Percentiles rank a stretch among this genome's conserved stretches.
These are phyloP conservation scores for Tachycineta bicolor DNA, from an alignment of 2,113 vertebrate species.

Conservation along the genomic window DNA sequence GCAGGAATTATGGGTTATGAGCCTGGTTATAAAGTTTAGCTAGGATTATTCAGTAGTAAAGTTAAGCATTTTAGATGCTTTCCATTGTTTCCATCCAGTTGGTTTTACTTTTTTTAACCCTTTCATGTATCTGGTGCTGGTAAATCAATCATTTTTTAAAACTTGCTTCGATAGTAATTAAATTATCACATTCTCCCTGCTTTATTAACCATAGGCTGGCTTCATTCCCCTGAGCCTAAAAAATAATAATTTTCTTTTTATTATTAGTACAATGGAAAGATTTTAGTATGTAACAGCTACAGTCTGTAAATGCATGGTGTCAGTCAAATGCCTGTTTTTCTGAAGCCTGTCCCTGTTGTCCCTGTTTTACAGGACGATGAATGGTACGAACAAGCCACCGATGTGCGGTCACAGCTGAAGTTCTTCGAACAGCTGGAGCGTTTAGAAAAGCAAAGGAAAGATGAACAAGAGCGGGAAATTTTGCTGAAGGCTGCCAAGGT, in stretches of 20 bases:
- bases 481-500: conserved; percentile 89
- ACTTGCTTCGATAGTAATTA: neutral
- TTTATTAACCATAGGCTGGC: neutral
- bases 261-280: neutral
- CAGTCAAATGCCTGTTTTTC: neutral
- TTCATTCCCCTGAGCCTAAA: neutral
- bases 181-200: neutral
- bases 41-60: neutral
- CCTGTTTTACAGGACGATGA: conserved; percentile 80
- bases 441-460: conserved; percentile 89
- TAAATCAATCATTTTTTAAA: neutral
- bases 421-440: conserved; percentile 90
- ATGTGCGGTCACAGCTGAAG: conserved; percentile 85
- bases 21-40: neutral
- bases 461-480: conserved; percentile 89
- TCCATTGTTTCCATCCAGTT: neutral
- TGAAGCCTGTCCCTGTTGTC: neutral
- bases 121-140: neutral
- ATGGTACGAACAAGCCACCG: conserved; percentile 82
- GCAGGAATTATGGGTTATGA: neutral
- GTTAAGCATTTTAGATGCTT: neutral
- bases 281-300: neutral
- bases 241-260: neutral
- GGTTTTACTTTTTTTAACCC: neutral
- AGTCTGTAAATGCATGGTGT: neutral